Percentiles rank a stretch among this genome's conserved stretches.
phyloP scores from a whole-genome alignment of 2,888 invertebrate genomes.

The Mythimna pallens region DNA sequence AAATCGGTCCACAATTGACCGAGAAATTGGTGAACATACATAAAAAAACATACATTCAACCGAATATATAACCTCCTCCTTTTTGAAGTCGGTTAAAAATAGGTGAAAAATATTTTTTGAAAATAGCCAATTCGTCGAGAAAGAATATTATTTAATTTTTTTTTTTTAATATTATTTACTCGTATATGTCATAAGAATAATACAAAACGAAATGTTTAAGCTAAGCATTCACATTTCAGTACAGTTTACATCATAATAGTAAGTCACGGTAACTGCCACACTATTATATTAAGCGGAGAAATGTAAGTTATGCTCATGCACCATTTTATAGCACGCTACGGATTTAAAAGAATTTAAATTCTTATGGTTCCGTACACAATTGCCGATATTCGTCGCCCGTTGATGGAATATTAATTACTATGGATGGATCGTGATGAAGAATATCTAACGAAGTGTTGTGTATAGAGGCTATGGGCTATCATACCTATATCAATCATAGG shows the following conservation, averaged over 20 bases:
- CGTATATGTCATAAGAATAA: conserved; percentile 1
- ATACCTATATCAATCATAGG: conserved; percentile 49
- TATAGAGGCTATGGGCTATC: conserved; percentile 19
- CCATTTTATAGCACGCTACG: conserved; percentile 17
- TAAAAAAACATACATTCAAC: no score
- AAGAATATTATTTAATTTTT: no score
- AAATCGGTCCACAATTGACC: no score
- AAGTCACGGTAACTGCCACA: conserved; percentile 35
- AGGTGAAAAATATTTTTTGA: no score
- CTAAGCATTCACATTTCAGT: conserved; percentile 20
- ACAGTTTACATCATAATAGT: conserved; percentile 28
- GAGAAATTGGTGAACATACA: no score
- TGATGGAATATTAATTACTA: conserved; percentile 45
- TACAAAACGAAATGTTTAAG: conserved; percentile 3
- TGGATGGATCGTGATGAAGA: conserved; percentile 17
- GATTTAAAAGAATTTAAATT: conserved; percentile 46
- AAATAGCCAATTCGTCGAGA: no score
- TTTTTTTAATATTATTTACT: no score
- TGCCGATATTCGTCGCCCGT: conserved; percentile 22
- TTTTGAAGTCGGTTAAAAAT: no score
- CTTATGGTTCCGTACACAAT: conserved; percentile 15
- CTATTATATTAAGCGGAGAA: conserved; percentile 39
- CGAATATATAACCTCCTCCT: no score
- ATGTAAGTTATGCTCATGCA: conserved; percentile 34
- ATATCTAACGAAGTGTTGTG: conserved; percentile 21